These are phyloP conservation scores for Myathropa florea DNA, from an alignment of 2,888 invertebrate genomes.

Conservation along the genomic window DNA sequence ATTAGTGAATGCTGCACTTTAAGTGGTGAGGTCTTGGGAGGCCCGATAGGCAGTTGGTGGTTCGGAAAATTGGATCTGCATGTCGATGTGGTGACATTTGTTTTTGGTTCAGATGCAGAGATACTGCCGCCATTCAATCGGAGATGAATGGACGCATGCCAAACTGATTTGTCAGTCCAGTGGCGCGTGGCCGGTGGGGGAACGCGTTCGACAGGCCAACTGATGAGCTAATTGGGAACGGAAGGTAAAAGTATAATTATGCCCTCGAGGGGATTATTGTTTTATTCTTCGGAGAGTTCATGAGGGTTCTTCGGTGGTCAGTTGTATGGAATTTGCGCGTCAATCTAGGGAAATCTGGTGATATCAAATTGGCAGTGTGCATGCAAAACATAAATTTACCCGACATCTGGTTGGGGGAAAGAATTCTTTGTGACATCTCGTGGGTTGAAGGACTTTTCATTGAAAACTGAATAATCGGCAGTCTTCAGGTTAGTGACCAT, in stretches of 20 bases:
- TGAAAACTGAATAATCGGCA: too few species aligned
- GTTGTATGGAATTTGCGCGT: neutral
- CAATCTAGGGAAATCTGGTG: too few species aligned
- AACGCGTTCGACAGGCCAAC: neutral
- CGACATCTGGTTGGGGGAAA: too few species aligned
- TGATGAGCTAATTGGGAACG: slow-evolving; percentile 18
- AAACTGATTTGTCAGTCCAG: neutral
- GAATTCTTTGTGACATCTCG: too few species aligned
- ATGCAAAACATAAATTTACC: too few species aligned
- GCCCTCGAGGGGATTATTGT: neutral
- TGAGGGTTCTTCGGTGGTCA: neutral
- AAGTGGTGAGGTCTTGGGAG: slow-evolving; percentile 27
- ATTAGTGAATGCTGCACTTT: slow-evolving; percentile 39
- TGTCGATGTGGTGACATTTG: neutral
- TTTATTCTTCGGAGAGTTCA: neutral
- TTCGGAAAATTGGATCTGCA: neutral
- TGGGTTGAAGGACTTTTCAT: too few species aligned
- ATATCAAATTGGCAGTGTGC: too few species aligned
- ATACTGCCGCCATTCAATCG: slow-evolving; percentile 11
- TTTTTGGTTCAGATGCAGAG: slow-evolving; percentile 5
- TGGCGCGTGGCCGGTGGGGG: neutral
- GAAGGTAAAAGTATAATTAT: neutral
- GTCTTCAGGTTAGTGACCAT: too few species aligned
- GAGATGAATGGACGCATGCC: slow-evolving; percentile 8
- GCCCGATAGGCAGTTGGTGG: neutral